Conservation (phyloP, 2,797 vertebrate species). For the Lacerta bilineata region DNA sequence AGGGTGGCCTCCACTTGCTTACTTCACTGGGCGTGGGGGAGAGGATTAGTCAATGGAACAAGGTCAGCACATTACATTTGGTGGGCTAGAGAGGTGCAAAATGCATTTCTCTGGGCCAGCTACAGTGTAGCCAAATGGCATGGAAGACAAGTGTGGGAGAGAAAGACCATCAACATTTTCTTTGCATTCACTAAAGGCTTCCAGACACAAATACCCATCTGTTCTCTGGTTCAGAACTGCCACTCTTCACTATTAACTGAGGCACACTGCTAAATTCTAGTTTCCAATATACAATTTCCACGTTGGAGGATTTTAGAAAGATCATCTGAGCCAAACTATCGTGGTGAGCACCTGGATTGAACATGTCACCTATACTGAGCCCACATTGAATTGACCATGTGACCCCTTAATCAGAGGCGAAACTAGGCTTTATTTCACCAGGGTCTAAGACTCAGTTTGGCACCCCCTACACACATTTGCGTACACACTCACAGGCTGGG, state of each 20-base stretch:
- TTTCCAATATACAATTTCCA: background rate
- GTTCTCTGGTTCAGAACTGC: background rate
- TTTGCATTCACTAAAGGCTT: background rate
- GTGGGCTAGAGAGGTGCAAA: slow-evolving; percentile 38
- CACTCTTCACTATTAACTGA: background rate
- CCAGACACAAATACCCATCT: background rate
- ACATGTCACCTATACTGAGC: background rate
- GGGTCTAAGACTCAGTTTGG: too few species aligned
- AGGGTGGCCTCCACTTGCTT: slow-evolving; percentile 29
- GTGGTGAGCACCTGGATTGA: background rate
- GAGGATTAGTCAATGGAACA: slow-evolving; percentile 46
- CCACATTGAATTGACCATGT: background rate
- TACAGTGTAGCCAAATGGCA: slow-evolving; percentile 3
- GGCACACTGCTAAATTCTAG: background rate
- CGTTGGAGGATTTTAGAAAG: background rate
- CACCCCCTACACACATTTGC: too few species aligned
- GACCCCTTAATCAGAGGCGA: background rate
- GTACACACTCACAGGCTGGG: too few species aligned
- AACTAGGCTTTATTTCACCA: too few species aligned
- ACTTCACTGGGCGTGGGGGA: background rate
- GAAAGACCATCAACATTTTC: accelerated
- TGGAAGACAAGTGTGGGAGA: background rate
- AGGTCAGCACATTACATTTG: slow-evolving; percentile 17
- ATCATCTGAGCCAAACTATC: background rate
- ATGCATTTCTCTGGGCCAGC: slow-evolving; percentile 12